Base-by-base conservation (phyloP, 2,888 invertebrate genomes). In the Aromia moschata region DNA sequence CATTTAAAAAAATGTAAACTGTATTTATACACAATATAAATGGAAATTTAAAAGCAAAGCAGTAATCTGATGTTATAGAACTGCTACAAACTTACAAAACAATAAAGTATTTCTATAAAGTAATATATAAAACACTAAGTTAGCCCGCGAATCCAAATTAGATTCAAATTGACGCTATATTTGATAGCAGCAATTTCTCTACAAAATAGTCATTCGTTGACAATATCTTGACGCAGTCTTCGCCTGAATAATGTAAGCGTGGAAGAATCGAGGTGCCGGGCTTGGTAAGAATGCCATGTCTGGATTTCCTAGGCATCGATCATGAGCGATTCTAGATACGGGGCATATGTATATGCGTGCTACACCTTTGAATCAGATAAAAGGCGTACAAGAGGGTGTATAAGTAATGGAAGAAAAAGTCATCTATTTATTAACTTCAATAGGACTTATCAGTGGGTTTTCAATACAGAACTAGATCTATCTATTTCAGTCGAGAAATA, bases 311-410 rank as follows among this genome's bases (percentile, higher is more conserved):
- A 56, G 20, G 51, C 56, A 60, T 60, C 59, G 25, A 60, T 60
- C 59, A 60, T 56, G 51, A 20, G 55, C 31, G 59, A 60, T 60
- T 33, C 36, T 43, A 51, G 59, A 60, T 60, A 56, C n/a, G 44
- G 14, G 31, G 41, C 41, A 41, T 52, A 41, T 40, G 15, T 31
- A 16, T n/a, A n/a, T 52, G 40, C 52, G 52, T 31, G 41, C 41
- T 49, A 49, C 52, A 52, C 52, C 52, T 52, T 31, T 17, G 17
- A 12, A 41, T 52, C 52, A 30, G 52, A 41, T 52, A 41, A 30
- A n/a, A 30, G 12, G 30, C 11, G 17, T 52, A 52, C 31, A 33
- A n/a, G n/a, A n/a, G 41, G 41, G 52, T 41, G 52, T 41, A 40
- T 38, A 36, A 10, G 16, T 15, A 16, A 46, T 46, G 36, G 17